A percentile compares a stretch with the other conserved stretches of the same genome.
phyloP scores from a whole-genome alignment of 2,113 vertebrate genomes.

The Sander vitreus region DNA sequence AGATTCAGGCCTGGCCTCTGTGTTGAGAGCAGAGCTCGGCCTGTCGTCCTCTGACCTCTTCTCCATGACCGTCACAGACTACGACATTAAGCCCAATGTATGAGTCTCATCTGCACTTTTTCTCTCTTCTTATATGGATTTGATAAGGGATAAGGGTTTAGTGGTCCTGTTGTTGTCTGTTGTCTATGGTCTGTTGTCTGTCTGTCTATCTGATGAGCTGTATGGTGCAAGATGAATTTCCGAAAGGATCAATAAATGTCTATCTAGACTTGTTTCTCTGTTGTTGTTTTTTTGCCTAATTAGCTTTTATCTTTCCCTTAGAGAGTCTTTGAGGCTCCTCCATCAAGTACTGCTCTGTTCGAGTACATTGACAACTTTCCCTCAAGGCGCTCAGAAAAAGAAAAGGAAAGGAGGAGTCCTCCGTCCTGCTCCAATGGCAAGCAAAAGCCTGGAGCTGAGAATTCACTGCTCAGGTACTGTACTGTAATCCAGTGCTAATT shows the following conservation, averaged over 20 bases:
- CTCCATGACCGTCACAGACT: conserved; percentile 85
- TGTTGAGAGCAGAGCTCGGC: conserved; percentile 79
- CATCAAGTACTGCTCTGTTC: conserved; percentile 71
- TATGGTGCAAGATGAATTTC: no score
- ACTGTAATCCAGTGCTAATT: background rate
- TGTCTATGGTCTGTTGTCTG: no score
- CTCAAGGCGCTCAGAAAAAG: conserved; percentile 79
- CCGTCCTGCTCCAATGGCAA: conserved; percentile 62
- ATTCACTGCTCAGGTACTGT: conserved; percentile 81
- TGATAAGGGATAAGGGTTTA: background rate
- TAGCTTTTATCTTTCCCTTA: conserved; percentile 29
- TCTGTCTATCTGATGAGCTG: no score
- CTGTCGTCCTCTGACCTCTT: conserved; percentile 80
- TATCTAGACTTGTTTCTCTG: background rate
- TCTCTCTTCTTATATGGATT: background rate
- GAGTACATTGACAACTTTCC: conserved; percentile 83
- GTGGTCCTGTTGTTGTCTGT: no score
- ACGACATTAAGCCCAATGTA: conserved; percentile 81
- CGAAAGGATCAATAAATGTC: no score
- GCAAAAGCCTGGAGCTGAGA: conserved; percentile 55
- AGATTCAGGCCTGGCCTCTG: conserved; percentile 70
- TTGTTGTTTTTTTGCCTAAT: background rate
- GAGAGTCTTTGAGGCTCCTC: conserved; percentile 82
- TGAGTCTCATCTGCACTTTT: conserved; percentile 24
- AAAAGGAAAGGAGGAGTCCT: conserved; percentile 68